Percentiles rank a stretch among this genome's conserved stretches.
phyloP scores from a whole-genome alignment of 2,888 invertebrate genomes.

The Hofmannophila pseudospretella region DNA sequence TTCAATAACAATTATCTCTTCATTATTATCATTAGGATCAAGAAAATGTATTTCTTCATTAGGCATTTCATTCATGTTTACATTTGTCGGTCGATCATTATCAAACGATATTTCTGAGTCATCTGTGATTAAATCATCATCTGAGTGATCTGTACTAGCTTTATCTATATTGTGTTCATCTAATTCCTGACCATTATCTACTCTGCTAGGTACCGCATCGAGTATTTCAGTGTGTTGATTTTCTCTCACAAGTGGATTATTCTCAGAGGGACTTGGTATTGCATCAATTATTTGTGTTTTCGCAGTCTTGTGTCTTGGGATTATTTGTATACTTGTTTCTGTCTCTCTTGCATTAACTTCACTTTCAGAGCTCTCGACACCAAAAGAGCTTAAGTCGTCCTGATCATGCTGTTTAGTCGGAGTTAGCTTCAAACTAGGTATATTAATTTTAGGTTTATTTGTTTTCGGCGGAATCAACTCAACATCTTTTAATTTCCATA shows the following conservation, averaged over 20 bases:
- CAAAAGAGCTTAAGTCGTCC: neutral
- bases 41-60: neutral
- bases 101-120: too few species aligned
- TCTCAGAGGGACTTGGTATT: slow-evolving; percentile 19
- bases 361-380: too few species aligned
- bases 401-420: too few species aligned
- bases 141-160: neutral
- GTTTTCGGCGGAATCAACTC: slow-evolving; percentile 23
- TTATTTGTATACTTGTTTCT: neutral
- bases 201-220: slow-evolving; percentile 19
- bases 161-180: neutral
- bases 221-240: slow-evolving; percentile 17
- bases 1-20: neutral
- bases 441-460: slow-evolving; percentile 6
- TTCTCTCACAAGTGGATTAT: neutral
- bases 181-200: slow-evolving; percentile 10
- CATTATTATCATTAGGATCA: neutral
- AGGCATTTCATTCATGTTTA: neutral
- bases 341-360: neutral
- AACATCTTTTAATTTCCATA: slow-evolving; percentile 45
- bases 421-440: slow-evolving; percentile 10
- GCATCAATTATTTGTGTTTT: slow-evolving; percentile 23
- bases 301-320: neutral
- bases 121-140: neutral
- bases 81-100: too few species aligned